phyloP scores from a whole-genome alignment of 2,113 vertebrate species.

The Narcine bancroftii region DNA sequence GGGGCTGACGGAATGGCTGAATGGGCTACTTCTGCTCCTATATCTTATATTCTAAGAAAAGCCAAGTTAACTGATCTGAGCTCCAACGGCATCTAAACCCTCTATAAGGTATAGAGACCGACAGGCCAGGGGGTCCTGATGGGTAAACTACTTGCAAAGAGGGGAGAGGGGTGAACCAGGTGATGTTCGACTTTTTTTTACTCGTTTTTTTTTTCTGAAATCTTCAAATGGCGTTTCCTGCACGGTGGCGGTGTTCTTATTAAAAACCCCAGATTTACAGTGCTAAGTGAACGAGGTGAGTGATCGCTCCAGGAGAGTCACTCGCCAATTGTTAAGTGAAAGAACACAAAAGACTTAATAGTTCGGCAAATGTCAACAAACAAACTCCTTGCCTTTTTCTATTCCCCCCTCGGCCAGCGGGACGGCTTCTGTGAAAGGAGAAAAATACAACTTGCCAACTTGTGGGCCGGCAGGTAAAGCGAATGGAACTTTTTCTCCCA shows the following conservation, averaged over 20 bases:
- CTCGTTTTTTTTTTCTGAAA: too few relatives aligned
- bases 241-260: neutral
- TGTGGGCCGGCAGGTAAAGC: neutral
- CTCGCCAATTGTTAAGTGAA: slow-evolving; percentile 11
- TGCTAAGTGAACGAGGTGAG: neutral
- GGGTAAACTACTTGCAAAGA: too few relatives aligned
- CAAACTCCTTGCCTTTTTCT: slow-evolving; percentile 9
- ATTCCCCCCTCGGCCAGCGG: neutral
- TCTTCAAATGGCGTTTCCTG: neutral
- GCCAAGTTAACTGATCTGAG: too few relatives aligned
- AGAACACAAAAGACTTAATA: neutral
- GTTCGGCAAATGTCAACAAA: slow-evolving; percentile 27
- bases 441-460: neutral
- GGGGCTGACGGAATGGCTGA: too few relatives aligned
- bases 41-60: too few relatives aligned
- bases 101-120: too few relatives aligned
- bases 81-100: too few relatives aligned
- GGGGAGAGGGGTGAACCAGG: neutral
- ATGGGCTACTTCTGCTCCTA: too few relatives aligned
- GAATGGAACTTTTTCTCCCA: too few relatives aligned
- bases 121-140: too few relatives aligned
- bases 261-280: neutral
- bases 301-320: neutral
- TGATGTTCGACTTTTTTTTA: neutral
- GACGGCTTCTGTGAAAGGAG: neutral